Percentiles rank a stretch among this genome's conserved stretches.
Conservation (phyloP, 2,797 vertebrate species). For the Leptoclinus maculatus region DNA sequence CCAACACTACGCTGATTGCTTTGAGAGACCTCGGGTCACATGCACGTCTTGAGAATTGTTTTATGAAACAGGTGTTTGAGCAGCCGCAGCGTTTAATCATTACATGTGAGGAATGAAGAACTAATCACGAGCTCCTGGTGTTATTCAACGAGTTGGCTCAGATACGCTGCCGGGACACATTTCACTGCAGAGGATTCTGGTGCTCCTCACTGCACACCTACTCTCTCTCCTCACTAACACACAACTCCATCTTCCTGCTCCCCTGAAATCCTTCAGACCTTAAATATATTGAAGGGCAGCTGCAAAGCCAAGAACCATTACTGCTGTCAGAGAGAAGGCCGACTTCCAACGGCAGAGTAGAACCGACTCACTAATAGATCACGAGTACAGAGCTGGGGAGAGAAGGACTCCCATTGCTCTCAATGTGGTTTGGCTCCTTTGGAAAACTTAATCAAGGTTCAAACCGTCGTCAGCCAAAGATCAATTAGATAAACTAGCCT, state of each 20-base stretch:
- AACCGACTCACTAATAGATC: constrained; percentile 59
- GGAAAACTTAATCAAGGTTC: constrained; percentile 52
- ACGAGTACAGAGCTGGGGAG: constrained; percentile 39
- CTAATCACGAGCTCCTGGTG: neutral
- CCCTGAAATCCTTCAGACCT: constrained; percentile 56
- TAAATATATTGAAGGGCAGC: constrained; percentile 58
- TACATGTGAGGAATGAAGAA: neutral
- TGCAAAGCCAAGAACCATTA: constrained; percentile 63
- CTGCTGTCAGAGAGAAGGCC: constrained; percentile 54
- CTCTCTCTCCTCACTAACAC: constrained; percentile 37
- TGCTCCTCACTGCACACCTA: constrained; percentile 53
- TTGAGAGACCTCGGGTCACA: constrained; percentile 13
- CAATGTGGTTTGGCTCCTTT: constrained; percentile 55
- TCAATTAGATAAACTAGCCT: constrained; percentile 55
- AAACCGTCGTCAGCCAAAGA: constrained; percentile 53
- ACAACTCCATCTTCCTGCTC: constrained; percentile 48
- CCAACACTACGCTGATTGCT: constrained; percentile 11
- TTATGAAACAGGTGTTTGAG: constrained; percentile 34
- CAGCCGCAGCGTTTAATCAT: neutral
- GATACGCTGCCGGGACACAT: constrained; percentile 20
- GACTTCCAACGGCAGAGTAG: constrained; percentile 53
- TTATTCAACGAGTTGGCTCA: constrained; percentile 37
- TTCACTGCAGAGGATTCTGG: constrained; percentile 45
- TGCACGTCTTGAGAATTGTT: constrained; percentile 5
- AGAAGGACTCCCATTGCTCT: constrained; percentile 33